These are phyloP conservation scores for Nematostella vectensis DNA, from an alignment of 92 coral and sea anemone species.

Conservation along the genomic window DNA sequence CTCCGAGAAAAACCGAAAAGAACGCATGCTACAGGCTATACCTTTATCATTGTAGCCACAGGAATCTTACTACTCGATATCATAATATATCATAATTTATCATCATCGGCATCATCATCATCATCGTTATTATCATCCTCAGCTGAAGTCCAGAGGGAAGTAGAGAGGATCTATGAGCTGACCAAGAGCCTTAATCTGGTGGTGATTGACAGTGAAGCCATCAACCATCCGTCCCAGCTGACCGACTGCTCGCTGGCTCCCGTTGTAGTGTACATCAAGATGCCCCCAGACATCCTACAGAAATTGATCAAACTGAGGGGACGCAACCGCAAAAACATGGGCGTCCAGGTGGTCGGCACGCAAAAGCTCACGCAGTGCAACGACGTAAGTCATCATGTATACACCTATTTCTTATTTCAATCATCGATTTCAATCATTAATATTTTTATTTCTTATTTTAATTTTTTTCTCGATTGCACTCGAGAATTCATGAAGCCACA, in stretches of 20 bases:
- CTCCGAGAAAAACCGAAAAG: too few species aligned
- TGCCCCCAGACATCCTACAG: conserved; percentile 80
- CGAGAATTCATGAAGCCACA: too few species aligned
- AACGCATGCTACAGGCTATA: too few species aligned
- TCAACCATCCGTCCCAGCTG: conserved; percentile 92
- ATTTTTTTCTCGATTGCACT: background rate
- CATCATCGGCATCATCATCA: too few species aligned
- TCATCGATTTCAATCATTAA: too few species aligned
- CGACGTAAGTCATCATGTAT: conserved; percentile 34
- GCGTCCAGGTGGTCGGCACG: conserved; percentile 75
- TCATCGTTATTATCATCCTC: too few species aligned
- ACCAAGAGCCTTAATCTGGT: conserved; percentile 74
- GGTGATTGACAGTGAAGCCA: conserved; percentile 86
- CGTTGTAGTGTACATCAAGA: conserved; percentile 80
- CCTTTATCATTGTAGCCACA: too few species aligned
- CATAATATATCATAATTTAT: too few species aligned
- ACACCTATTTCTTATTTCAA: too few species aligned
- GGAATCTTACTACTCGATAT: too few species aligned
- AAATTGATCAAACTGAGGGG: conserved; percentile 89
- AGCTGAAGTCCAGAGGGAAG: conserved; percentile 93
- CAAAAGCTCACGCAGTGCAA: conserved; percentile 66
- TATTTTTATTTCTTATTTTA: background rate
- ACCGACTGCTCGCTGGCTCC: conserved; percentile 95
- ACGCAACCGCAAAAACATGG: conserved; percentile 64
- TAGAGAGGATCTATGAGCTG: conserved; percentile 84